Evolutionary conservation across 2,797 vertebrate species (phyloP), one percentile per base, ranked within the genome.

Genomic region (Podargus strigoides): DNA sequence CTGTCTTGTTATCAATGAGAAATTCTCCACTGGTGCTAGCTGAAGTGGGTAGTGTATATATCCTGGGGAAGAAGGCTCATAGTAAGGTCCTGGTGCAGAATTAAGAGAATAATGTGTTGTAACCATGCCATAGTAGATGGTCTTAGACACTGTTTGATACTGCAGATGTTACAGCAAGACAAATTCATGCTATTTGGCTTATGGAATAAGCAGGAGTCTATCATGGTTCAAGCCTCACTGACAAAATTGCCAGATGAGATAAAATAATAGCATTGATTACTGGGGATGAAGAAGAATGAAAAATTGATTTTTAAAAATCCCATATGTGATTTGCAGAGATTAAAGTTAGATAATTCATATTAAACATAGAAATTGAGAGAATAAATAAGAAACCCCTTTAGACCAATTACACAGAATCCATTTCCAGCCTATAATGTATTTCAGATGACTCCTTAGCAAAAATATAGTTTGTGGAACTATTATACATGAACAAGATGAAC

Each of bases 381-480:
- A 63, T 37, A 91, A 94, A 74, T 70, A 76, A 41, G 20, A 72
- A 86, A 66, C 4, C 55, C 52, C 77, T 88, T 86, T 15, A 44
- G 59, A n/a, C 19, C 53, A 60, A 60, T 82, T 73, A 90, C 24
- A 47, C 58, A 41, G 41, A 62, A 63, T 41, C 44, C 16, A 24
- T 62, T 86, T 91, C 47, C 3, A 15, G 23, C 4, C 15, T 44
- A 4, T 46, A 58, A 36, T 21, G 69, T 62, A 86, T 70, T 78
- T 78, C 59, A 66, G 55, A 20, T 14, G 42, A 30, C 30, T 83
- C 16, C 15, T 76, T 18, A 42, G 41, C 22, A 76, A 80, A 94
- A 85, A 58, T 22, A 3, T 0, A 24, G 3, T 64, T 90, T 42
- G 23, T 70, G 47, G 60, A 34, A 34, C 9, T 85, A 1, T 14